A percentile compares a stretch with the other conserved stretches of the same genome.
These are phyloP conservation scores for Tachuris rubrigastra DNA, from an alignment of 2,113 vertebrate genomes.

Conservation along the genomic window DNA sequence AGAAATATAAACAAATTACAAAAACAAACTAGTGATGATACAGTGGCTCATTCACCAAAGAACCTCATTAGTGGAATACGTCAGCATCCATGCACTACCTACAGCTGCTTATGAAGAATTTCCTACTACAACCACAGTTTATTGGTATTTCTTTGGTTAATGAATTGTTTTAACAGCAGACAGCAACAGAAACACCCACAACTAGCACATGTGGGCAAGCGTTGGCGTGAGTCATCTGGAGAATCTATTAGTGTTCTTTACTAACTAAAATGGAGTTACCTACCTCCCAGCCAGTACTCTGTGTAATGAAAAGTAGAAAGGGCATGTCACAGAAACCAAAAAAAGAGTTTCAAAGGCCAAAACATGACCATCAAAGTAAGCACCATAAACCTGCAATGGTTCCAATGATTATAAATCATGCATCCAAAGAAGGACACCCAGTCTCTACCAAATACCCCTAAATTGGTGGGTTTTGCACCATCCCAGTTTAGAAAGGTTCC, in stretches of 20 bases:
- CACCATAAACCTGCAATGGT: constrained; percentile 1
- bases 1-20: constrained; percentile 73
- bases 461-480: background rate
- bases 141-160: constrained; percentile 88
- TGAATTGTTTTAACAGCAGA: constrained; percentile 88
- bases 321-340: constrained; percentile 77
- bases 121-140: constrained; percentile 71
- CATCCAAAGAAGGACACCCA: background rate
- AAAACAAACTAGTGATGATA: constrained; percentile 78
- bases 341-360: constrained; percentile 69
- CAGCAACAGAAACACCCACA: constrained; percentile 87
- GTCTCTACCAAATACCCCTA: background rate
- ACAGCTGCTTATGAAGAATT: constrained; percentile 70
- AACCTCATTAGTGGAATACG: constrained; percentile 88
- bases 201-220: constrained; percentile 95
- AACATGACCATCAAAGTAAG: constrained; percentile 57
- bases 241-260: constrained; percentile 82
- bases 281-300: constrained; percentile 99
- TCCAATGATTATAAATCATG: background rate
- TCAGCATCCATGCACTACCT: constrained; percentile 93
- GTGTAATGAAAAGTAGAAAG: constrained; percentile 92
- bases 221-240: constrained; percentile 77
- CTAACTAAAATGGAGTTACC: constrained; percentile 87
- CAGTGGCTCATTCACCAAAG: constrained; percentile 89
- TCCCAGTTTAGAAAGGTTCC: background rate